Conservation (phyloP, 2,888 invertebrate species). For the Caenorhabditis wallacei region DNA sequence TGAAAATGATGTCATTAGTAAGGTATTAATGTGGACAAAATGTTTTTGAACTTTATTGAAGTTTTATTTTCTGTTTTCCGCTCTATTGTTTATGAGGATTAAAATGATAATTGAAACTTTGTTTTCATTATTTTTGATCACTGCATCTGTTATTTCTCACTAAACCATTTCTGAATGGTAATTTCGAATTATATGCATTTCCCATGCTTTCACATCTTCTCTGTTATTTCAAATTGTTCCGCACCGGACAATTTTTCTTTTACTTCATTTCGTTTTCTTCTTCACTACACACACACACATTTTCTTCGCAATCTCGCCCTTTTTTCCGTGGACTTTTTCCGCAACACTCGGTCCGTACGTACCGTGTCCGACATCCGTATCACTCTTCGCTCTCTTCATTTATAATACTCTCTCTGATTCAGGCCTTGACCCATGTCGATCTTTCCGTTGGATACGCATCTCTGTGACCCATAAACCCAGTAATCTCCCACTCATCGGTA, state of each 20-base stretch:
- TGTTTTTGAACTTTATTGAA: background rate
- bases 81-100: too few species aligned
- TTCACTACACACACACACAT: constrained; percentile 22
- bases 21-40: background rate
- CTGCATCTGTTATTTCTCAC: too few species aligned
- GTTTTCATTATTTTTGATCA: too few species aligned
- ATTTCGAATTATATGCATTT: too few species aligned
- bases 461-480: constrained; percentile 63
- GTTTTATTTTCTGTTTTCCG: background rate
- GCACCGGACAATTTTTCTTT: background rate
- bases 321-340: constrained; percentile 62
- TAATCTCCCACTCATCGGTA: constrained; percentile 59
- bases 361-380: constrained; percentile 66
- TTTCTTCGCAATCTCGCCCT: constrained; percentile 43
- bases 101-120: too few species aligned
- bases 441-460: constrained; percentile 48
- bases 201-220: too few species aligned
- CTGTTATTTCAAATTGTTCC: background rate
- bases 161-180: too few species aligned
- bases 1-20: background rate
- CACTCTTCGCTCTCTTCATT: constrained; percentile 35
- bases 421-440: constrained; percentile 60
- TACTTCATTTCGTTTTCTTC: constrained; percentile 28
- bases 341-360: constrained; percentile 60
- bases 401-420: constrained; percentile 25